Evolutionary conservation across 2,888 invertebrate genomes (phyloP), one percentile per base, ranked within the genome.

Genomic region (Drosophila cognata): DNA sequence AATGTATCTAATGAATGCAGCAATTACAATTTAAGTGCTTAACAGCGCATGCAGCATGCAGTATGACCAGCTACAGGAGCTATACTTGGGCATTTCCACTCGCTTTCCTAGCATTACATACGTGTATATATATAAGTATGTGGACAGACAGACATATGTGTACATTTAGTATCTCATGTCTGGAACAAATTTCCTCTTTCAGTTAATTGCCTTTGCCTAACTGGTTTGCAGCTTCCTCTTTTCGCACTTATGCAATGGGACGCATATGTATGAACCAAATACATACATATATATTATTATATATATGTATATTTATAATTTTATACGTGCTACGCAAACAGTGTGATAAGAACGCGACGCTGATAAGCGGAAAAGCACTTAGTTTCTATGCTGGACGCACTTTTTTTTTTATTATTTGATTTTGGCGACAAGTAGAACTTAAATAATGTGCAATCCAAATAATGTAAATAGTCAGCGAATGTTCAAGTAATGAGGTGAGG

Each of bases 11-110:
- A 78, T 82, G 52, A 71, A 76, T 78, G 48, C 60, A 68, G 63
- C 77, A 84, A 79, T 84, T 81, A 74, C 75, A 84, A 71, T 77
- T 78, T 66, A 63, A 68, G 62, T 76, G 81, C 28, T 65, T 65
- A 77, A 71, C 80, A 35, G 78, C 60, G 71, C 79, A 74, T 77
- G 74, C 71, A 82, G 67, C 46, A 29, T 52, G 18, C 36, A n/a
- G 18, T 28, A 50, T 66, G 66, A 63, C 66, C 67, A 79, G 75
- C 55, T 58, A 16, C 51, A 71, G 64, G 67, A 74, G 71, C 60
- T 74, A 29, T 61, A 74, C 18, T 64, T 58, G 66, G 76, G 51
- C 63, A 72, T 65, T 59, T 57, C 52, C 65, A 76, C 63, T 57
- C 18, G 25, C 33, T 69, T 57, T 60, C 35, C 43, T 70, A 63